Percentiles rank a stretch among this genome's conserved stretches.
Evolutionary conservation across 2,888 invertebrate genomes (phyloP).

Genomic region (Pristionchus maxplancki): DNA sequence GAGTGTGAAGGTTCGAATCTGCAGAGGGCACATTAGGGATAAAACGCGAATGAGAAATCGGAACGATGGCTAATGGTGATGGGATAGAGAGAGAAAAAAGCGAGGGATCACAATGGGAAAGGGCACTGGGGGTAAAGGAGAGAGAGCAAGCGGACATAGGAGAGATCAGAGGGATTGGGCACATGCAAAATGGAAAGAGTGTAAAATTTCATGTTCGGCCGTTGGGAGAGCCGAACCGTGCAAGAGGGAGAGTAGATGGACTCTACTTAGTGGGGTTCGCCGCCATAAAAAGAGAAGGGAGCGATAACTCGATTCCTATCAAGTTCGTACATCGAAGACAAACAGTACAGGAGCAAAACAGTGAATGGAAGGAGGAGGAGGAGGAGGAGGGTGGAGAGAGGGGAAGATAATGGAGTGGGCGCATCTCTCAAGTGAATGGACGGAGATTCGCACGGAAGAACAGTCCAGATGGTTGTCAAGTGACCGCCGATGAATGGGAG

Average conservation of each 20-base stretch:
- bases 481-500: not conserved
- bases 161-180: slow-evolving; percentile 16
- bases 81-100: slow-evolving; percentile 17
- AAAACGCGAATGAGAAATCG: not conserved
- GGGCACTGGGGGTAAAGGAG: not conserved
- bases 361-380: not conserved
- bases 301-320: slow-evolving; percentile 7
- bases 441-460: not conserved
- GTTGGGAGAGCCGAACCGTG: slow-evolving; percentile 3
- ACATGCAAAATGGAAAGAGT: slow-evolving; percentile 43
- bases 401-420: not conserved
- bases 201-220: slow-evolving; percentile 27
- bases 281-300: not conserved
- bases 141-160: not conserved
- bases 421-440: not conserved
- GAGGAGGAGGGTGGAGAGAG: not conserved
- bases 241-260: not conserved
- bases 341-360: not conserved
- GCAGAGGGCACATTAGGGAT: not conserved
- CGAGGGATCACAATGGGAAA: slow-evolving; percentile 39
- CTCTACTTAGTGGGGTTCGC: not conserved
- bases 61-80: slow-evolving; percentile 25
- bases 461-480: not conserved
- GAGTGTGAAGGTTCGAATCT: slow-evolving; percentile 15
- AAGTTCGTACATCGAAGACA: not conserved